These are phyloP conservation scores for Hemichromis elongatus DNA, from an alignment of 2,113 vertebrate genomes.

Conservation along the genomic window DNA sequence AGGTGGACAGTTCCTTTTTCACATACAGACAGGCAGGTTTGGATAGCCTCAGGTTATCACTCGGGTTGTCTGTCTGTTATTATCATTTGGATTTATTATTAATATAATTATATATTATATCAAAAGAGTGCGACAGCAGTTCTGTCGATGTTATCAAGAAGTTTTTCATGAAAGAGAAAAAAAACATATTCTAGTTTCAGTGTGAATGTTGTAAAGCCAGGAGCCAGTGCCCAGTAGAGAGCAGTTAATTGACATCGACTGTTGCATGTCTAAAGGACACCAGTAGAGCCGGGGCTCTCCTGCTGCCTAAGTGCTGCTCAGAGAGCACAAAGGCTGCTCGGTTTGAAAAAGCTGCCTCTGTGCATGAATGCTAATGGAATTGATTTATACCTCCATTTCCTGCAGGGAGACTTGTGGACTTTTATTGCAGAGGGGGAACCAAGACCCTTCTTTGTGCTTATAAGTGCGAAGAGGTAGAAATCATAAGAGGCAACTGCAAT, in stretches of 20 bases:
- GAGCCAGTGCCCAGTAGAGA: conserved; percentile 14
- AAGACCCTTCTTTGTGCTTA: conserved; percentile 22
- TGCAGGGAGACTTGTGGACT: conserved; percentile 43
- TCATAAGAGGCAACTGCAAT: not conserved
- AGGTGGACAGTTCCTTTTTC: not conserved
- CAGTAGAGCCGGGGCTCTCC: conserved; percentile 38
- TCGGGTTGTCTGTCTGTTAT: not conserved
- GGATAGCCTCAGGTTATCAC: not conserved
- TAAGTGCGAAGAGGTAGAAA: conserved; percentile 14
- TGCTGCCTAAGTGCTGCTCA: conserved; percentile 54
- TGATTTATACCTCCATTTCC: conserved; percentile 61
- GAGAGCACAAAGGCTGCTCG: conserved; percentile 41
- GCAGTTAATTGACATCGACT: conserved; percentile 66
- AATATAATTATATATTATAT: not conserved
- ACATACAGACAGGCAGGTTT: not conserved
- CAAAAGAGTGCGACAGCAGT: not conserved
- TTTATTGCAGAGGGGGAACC: conserved; percentile 31
- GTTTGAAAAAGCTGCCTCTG: conserved; percentile 54
- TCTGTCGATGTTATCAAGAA: not conserved
- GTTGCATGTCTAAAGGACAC: conserved; percentile 51
- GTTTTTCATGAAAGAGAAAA: not conserved
- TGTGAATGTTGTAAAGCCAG: not conserved
- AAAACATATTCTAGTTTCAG: not conserved
- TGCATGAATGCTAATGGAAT: conserved; percentile 67
- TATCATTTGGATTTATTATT: not conserved